Conservation (phyloP, 2,113 vertebrate genomes). For the Ia io region DNA sequence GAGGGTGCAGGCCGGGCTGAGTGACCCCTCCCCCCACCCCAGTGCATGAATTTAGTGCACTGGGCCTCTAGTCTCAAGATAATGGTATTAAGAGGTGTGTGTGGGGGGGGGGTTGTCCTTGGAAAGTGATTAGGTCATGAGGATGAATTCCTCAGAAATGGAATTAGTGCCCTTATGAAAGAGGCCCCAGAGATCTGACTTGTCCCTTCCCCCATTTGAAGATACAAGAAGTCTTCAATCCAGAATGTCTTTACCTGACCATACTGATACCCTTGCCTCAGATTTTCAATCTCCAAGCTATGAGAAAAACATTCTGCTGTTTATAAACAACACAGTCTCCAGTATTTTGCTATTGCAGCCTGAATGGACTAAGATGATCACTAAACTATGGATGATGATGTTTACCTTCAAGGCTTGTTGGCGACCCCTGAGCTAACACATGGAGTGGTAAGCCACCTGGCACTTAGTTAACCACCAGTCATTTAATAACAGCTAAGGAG, state of each 20-base stretch:
- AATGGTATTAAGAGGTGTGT: neutral
- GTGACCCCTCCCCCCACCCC: rapidly evolving
- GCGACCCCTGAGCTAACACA: neutral
- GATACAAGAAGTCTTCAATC: neutral
- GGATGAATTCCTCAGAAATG: neutral
- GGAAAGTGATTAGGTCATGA: neutral
- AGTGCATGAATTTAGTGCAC: too few relatives aligned
- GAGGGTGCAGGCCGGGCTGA: too few relatives aligned
- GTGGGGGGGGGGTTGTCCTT: neutral
- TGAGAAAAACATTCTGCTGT: neutral
- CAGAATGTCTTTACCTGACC: neutral
- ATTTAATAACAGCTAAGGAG: neutral
- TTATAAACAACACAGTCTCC: neutral
- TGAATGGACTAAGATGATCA: neutral
- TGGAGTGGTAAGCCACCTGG: neutral
- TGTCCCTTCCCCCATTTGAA: neutral
- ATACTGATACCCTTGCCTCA: neutral
- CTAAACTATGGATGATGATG: neutral
- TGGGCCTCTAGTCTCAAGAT: neutral
- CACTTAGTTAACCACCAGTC: neutral
- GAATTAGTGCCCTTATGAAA: neutral
- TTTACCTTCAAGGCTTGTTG: neutral
- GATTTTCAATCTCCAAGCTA: neutral
- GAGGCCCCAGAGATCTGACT: neutral
- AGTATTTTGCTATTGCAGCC: neutral